These are phyloP conservation scores for Masticophis lateralis DNA, from an alignment of 2,797 vertebrate species.

Conservation along the genomic window DNA sequence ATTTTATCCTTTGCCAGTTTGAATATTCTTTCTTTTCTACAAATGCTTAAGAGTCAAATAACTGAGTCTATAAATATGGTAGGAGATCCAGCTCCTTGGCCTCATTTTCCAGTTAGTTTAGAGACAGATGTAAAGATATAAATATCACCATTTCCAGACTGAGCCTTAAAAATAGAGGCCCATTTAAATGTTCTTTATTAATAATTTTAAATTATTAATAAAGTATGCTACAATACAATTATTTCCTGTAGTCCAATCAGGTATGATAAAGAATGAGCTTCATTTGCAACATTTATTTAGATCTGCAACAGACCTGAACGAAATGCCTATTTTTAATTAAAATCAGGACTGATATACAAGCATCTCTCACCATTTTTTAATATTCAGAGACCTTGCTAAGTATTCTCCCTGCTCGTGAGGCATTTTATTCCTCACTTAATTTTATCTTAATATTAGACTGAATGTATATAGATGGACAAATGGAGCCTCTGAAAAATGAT, in stretches of 20 bases:
- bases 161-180: constrained; percentile 46
- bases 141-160: constrained; percentile 51
- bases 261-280: constrained; percentile 36
- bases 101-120: constrained; percentile 28
- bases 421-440: background rate
- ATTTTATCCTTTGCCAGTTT: constrained; percentile 33
- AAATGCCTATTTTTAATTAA: constrained; percentile 22
- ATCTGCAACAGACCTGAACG: constrained; percentile 30
- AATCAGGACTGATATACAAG: constrained; percentile 31
- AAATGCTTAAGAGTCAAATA: constrained; percentile 16
- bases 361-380: background rate
- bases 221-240: constrained; percentile 34
- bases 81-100: constrained; percentile 62
- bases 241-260: constrained; percentile 31
- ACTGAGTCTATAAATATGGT: constrained; percentile 27
- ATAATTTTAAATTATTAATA: constrained; percentile 25
- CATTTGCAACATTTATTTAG: constrained; percentile 26
- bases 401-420: background rate
- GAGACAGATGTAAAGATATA: constrained; percentile 50
- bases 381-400: background rate
- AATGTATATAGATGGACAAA: background rate
- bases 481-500: constrained; percentile 23
- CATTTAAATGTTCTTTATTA: constrained; percentile 52
- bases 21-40: background rate
- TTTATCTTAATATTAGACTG: background rate